Evolutionary conservation across 2,888 invertebrate genomes (phyloP), one percentile per base, ranked within the genome.

Genomic region (Camponotus fellah): DNA sequence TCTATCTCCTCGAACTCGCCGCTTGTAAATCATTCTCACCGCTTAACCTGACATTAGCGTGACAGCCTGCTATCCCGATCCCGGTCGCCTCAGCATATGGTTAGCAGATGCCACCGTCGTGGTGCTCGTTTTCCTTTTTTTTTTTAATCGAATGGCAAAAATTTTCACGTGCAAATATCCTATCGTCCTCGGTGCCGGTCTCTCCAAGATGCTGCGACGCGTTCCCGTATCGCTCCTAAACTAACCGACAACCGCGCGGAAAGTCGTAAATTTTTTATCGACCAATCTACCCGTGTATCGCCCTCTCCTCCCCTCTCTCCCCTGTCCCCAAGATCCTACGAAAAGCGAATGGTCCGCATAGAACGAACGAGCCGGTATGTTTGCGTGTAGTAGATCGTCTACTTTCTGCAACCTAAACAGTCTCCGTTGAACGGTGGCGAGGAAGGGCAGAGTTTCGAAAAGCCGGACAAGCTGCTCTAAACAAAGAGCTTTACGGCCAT

Each of bases 401-500:
- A 34, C 56, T 77, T 58, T 58, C 43, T 58, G 58, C 76, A 83
- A 81, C 53, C 84, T 85, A 89, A 89, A 89, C 66, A 87, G 85
- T 74, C 72, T 79, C 76, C 46, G 79, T 75, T 1, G 69, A 84
- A 82, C 82, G 62, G 85, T 64, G 72, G 72, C 68, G 80, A 21
- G 62, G 80, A 89, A 85, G 87, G 84, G 87, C 80, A 74, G 86
- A 91, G 90, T 92, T 92, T 92, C 92, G 92, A 93, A 53, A 92
- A 93, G 93, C 92, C 92, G 92, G 92, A 92, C 93, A 93, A 92
- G 92, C 90, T 91, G 91, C 92, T 93, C 92, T 93, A 93, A 94
- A 93, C 94, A 92, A 93, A 94, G 93, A 94, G 92, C 93, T 94
- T 94, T 94, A 94, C 92, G 91, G 90, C 90, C 93, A 93, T 94